A percentile compares a stretch with the other conserved stretches of the same genome.
Evolutionary conservation across 1,140 invertebrate genomes (phyloP).

Genomic region (Drosophila ambigua): DNA sequence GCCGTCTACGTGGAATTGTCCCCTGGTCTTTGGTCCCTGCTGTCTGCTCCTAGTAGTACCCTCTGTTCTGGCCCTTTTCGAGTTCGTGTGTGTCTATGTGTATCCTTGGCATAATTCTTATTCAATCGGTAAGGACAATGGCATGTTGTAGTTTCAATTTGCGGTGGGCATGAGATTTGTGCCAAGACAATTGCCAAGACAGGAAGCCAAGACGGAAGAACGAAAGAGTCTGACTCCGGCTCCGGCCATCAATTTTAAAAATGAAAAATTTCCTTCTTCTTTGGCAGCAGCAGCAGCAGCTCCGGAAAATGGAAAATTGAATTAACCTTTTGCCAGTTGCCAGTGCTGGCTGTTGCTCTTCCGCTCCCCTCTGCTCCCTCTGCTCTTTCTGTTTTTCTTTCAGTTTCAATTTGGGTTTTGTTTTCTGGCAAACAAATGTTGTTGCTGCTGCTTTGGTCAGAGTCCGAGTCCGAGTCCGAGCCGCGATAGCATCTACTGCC

Average conservation of each 20-base stretch:
- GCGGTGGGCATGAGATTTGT: conserved; percentile 81
- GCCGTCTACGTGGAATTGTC: conserved; percentile 68
- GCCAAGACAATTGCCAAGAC: conserved; percentile 81
- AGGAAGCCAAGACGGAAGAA: conserved; percentile 57
- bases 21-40: conserved; percentile 38
- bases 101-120: conserved; percentile 82
- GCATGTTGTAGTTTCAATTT: conserved; percentile 79
- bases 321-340: conserved; percentile 69
- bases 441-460: conserved; percentile 7
- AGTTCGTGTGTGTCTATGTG: conserved; percentile 55
- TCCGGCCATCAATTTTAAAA: conserved; percentile 78
- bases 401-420: conserved; percentile 23
- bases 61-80: conserved; percentile 5
- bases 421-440: conserved; percentile 64
- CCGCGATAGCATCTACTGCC: conserved; percentile 75
- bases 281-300: conserved; percentile 31
- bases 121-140: conserved; percentile 81
- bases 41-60: conserved; percentile 29
- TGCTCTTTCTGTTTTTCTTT: conserved; percentile 16
- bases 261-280: conserved; percentile 76
- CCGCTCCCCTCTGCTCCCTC: not conserved
- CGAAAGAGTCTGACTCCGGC: conserved; percentile 51
- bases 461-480: conserved; percentile 36
- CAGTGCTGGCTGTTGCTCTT: conserved; percentile 10
- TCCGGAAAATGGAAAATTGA: conserved; percentile 77